These are phyloP conservation scores for Oryzaephilus surinamensis DNA, from an alignment of 1,140 invertebrate species.

Conservation along the genomic window DNA sequence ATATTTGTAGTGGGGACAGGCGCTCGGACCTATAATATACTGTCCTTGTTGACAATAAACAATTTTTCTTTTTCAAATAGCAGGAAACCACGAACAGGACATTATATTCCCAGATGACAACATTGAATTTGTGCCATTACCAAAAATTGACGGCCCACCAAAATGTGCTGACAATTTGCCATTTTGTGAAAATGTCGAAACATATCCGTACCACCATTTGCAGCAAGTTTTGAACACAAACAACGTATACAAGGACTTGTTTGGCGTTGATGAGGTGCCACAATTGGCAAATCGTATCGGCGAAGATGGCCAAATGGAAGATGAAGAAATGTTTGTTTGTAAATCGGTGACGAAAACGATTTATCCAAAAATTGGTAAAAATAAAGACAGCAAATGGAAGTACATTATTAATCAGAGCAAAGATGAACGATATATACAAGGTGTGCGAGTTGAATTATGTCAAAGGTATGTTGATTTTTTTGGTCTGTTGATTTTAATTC, in stretches of 20 bases:
- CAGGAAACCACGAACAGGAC: constrained; percentile 19
- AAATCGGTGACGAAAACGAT: constrained; percentile 21
- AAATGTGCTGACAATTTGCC: constrained; percentile 22
- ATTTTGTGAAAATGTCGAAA: constrained; percentile 27
- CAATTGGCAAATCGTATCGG: constrained; percentile 17
- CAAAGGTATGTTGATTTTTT: constrained; percentile 32
- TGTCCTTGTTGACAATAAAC: too few species aligned
- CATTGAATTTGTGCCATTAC: too few species aligned
- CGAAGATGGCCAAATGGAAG: too few species aligned
- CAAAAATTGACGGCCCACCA: constrained; percentile 15
- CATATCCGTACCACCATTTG: constrained; percentile 25
- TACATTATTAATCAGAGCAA: constrained; percentile 44
- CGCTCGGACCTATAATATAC: too few species aligned
- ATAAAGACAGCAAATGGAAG: constrained; percentile 40
- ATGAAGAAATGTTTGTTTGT: constrained; percentile 25
- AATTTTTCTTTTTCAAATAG: too few species aligned
- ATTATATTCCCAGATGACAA: constrained; percentile 26
- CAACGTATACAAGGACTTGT: constrained; percentile 14
- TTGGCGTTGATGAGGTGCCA: constrained; percentile 24
- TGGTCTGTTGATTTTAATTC: background rate
- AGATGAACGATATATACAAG: constrained; percentile 41
- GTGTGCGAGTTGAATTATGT: constrained; percentile 45
- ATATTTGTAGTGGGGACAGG: too few species aligned
- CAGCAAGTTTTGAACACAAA: constrained; percentile 18
- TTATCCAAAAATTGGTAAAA: constrained; percentile 30